A percentile compares a stretch with the other conserved stretches of the same genome.
These are phyloP conservation scores for Theretra japonica DNA, from an alignment of 2,888 invertebrate species.

Conservation along the genomic window DNA sequence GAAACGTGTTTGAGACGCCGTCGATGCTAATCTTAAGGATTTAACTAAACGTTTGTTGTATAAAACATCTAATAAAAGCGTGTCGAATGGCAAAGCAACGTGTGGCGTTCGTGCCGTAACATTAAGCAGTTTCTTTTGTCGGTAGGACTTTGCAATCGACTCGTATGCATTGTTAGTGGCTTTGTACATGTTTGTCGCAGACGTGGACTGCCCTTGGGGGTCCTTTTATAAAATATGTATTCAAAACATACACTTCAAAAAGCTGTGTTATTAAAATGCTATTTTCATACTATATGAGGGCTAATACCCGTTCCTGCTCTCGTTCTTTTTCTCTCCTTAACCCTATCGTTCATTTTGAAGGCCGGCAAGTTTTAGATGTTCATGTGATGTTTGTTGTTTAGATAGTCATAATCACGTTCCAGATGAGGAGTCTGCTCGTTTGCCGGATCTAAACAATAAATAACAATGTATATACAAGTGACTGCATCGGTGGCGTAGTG, in stretches of 20 bases:
- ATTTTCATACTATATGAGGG: too few relatives aligned
- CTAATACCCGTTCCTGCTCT: too few relatives aligned
- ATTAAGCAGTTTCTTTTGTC: conserved; percentile 81
- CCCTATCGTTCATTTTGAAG: too few relatives aligned
- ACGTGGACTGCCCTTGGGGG: not conserved
- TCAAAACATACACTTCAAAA: not conserved
- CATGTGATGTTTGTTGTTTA: too few relatives aligned
- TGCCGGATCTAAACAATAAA: too few relatives aligned
- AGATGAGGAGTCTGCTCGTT: too few relatives aligned
- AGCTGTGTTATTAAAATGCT: too few relatives aligned
- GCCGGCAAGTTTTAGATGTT: too few relatives aligned
- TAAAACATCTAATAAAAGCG: conserved; percentile 54
- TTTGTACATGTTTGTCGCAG: conserved; percentile 21
- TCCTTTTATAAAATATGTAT: conserved; percentile 2
- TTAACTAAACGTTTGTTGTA: conserved; percentile 52
- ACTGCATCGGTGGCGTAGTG: too few relatives aligned
- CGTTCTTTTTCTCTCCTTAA: too few relatives aligned
- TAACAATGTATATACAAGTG: too few relatives aligned
- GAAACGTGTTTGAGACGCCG: conserved; percentile 25
- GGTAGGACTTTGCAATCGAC: conserved; percentile 35
- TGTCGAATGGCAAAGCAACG: conserved; percentile 62
- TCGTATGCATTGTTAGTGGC: conserved; percentile 8
- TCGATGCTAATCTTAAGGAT: conserved; percentile 52
- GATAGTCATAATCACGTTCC: too few relatives aligned
- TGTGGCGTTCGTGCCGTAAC: conserved; percentile 73